Base-by-base conservation (phyloP, 2,888 invertebrate genomes). In the Synanthedon vespiformis region DNA sequence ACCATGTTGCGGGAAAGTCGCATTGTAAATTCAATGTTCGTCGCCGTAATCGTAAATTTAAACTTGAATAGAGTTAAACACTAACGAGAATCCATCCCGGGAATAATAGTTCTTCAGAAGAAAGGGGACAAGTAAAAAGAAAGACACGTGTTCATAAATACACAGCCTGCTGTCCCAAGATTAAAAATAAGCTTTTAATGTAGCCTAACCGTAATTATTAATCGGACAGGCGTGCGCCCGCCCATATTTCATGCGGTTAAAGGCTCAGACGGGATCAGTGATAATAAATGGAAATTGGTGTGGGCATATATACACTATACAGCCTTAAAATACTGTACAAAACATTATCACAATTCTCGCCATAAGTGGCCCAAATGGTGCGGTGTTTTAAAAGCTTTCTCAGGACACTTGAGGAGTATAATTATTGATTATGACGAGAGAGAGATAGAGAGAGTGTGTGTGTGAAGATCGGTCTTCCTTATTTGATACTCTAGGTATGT, bases 201-300 rank as follows among this genome's bases (percentile, higher is more conserved):
- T 54, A 53, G 55, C 54, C 54, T 57, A 56, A 54, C 56, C 56
- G 58, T 56, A 58, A 58, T 59, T 59, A 62, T 61, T 57, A 61
- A 57, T 58, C 59, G 52, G 55, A 44, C 49, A 54, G 52, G 54
- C 54, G 56, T 34, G 34, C 55, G 56, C 55, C 49, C 54, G 55
- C 55, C 54, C 59, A 54, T 61, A 58, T 58, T 56, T 61, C 59
- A 59, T 59, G 56, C 57, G 58, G 56, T 34, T 50, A 22, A 56
- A 55, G 63, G 64, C 63, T 64, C 57, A 65, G 61, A 64, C 57
- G 54, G 62, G 65, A 62, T 65, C 59, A 62, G 54, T 52, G 58
- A 55, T 56, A 58, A 58, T 34, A 34, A 12, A 44, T 44, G n/a
- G 11, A 44, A 44, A 13, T 44, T 34, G 34, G 10, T 34, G 34